Evolutionary conservation across 2,797 vertebrate genomes (phyloP).

Genomic region (Galagoides demidoff): DNA sequence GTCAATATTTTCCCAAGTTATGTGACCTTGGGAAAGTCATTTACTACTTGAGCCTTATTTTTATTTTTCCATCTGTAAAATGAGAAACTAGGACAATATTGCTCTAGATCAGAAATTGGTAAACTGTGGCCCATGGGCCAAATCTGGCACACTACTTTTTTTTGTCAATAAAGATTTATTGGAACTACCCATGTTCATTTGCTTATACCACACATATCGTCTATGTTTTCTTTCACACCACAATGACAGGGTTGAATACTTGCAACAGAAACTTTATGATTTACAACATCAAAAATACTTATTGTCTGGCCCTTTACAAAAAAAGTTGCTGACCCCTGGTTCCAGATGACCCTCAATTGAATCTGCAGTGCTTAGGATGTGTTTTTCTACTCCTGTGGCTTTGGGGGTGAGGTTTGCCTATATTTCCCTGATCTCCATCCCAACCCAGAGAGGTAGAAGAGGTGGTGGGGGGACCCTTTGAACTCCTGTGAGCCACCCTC

Average conservation of each 20-base stretch:
- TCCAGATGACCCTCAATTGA: neutral
- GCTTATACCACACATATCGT: neutral
- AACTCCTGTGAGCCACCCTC: neutral
- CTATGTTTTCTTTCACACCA: neutral
- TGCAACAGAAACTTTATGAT: neutral
- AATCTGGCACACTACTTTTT: neutral
- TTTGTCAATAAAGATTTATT: conserved; percentile 68
- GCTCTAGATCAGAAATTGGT: neutral
- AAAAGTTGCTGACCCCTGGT: neutral
- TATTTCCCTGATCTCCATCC: neutral
- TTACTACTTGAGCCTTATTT: neutral
- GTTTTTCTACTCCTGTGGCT: neutral
- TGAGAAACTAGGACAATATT: neutral
- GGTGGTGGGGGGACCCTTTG: neutral
- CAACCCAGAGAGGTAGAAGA: neutral
- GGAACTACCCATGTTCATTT: neutral
- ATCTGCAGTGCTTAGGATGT: neutral
- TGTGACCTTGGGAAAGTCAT: neutral
- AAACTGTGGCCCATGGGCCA: neutral
- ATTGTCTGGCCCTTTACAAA: neutral
- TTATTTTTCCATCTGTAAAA: neutral
- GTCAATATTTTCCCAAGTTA: neutral
- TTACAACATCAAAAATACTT: conserved; percentile 15
- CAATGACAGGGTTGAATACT: neutral
- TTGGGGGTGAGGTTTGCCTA: neutral